phyloP scores from a whole-genome alignment of 2,888 invertebrate species.

The Chloroclysta siterata region DNA sequence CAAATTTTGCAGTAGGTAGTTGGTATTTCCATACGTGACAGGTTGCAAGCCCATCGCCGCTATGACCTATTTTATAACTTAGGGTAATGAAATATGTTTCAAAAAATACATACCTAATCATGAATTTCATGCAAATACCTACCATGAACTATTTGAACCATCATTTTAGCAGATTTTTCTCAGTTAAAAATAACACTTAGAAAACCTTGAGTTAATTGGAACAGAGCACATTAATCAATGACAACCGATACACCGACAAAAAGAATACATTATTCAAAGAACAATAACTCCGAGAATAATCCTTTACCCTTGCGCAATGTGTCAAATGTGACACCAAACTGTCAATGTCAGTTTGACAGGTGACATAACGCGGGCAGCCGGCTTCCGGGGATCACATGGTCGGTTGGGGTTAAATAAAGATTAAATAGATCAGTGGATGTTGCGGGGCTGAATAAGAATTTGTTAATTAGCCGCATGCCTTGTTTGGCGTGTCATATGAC shows the following conservation, averaged over 20 bases:
- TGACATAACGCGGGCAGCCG: conserved; percentile 35
- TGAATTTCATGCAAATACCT: neutral
- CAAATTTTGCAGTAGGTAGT: too few species aligned
- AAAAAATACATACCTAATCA: too few species aligned
- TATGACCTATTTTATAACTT: too few species aligned
- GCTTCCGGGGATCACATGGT: conserved; percentile 33
- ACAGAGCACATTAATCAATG: conserved; percentile 22
- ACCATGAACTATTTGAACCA: neutral
- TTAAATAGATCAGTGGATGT: conserved; percentile 24
- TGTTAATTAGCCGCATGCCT: conserved; percentile 2
- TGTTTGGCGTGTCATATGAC: neutral
- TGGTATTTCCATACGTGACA: too few species aligned
- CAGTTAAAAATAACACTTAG: neutral
- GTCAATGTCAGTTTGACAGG: conserved; percentile 55
- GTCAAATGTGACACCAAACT: conserved; percentile 55
- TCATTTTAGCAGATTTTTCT: neutral
- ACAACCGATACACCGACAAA: conserved; percentile 7
- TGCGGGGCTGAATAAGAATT: conserved; percentile 7
- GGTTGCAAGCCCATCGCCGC: too few species aligned
- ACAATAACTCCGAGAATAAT: conserved; percentile 36
- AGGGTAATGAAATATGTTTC: too few species aligned
- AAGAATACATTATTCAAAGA: conserved; percentile 23
- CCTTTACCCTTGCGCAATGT: conserved; percentile 45
- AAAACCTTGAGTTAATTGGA: conserved; percentile 17
- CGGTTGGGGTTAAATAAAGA: conserved; percentile 31